These are phyloP conservation scores for Pogoniulus pusillus DNA, from an alignment of 2,797 vertebrate species.

Conservation along the genomic window DNA sequence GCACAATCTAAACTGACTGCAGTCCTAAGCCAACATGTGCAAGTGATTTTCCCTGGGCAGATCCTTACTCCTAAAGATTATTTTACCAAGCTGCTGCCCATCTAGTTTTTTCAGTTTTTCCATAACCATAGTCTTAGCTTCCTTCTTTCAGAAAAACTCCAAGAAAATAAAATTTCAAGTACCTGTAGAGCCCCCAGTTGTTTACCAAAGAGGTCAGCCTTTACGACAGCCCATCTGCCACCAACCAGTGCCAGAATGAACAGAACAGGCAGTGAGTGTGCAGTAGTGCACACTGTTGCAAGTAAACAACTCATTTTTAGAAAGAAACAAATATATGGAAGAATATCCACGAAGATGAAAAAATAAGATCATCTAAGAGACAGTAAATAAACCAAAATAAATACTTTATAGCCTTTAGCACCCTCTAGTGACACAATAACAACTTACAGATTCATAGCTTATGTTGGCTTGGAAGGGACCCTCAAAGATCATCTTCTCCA, in stretches of 20 bases:
- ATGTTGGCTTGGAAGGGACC: too few species aligned
- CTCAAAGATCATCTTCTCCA: too few species aligned
- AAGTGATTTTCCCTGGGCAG: background rate
- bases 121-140: background rate
- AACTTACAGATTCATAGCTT: background rate
- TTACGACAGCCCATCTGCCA: background rate
- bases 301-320: background rate
- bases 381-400: background rate
- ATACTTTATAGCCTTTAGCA: background rate
- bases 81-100: background rate
- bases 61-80: background rate
- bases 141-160: background rate
- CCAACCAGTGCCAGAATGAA: background rate
- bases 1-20: background rate
- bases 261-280: background rate
- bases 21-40: background rate
- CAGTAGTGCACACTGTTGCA: background rate
- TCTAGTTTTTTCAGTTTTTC: background rate
- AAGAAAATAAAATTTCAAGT: background rate
- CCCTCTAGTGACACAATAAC: conserved; percentile 33
- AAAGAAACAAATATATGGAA: background rate
- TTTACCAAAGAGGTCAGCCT: background rate
- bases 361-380: background rate
- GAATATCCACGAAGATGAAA: background rate
- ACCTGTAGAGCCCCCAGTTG: background rate